phyloP scores from a whole-genome alignment of 2,113 vertebrate genomes.

The Bos javanicus region DNA sequence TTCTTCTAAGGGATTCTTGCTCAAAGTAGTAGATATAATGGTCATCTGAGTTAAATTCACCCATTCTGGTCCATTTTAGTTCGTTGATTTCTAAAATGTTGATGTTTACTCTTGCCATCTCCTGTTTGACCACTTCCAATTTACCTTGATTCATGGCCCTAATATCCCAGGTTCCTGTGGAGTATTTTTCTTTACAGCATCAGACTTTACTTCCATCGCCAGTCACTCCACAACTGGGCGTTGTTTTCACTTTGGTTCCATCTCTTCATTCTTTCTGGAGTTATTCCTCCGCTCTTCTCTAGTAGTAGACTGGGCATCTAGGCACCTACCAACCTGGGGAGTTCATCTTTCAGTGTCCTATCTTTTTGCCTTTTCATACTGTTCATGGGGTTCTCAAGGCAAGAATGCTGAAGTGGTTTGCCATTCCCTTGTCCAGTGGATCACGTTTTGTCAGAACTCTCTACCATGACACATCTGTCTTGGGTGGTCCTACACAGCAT shows the following conservation, averaged over 20 bases:
- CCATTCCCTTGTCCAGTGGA: background rate
- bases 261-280: background rate
- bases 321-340: background rate
- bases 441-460: background rate
- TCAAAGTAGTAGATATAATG: background rate
- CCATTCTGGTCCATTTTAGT: background rate
- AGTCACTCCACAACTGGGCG: background rate
- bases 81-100: background rate
- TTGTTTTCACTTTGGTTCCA: background rate
- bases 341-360: background rate
- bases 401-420: background rate
- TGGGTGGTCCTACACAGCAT: background rate
- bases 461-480: background rate
- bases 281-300: background rate
- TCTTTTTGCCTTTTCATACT: background rate
- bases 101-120: background rate
- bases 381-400: background rate
- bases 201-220: background rate
- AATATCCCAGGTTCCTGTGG: background rate
- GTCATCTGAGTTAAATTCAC: background rate
- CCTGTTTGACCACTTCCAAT: background rate
- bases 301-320: background rate
- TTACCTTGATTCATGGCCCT: background rate
- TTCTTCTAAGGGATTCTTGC: background rate
- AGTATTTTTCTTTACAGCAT: background rate